Base-by-base conservation (phyloP, 64 coral and sea anemone species). In the Cladopsammia gracilis region DNA sequence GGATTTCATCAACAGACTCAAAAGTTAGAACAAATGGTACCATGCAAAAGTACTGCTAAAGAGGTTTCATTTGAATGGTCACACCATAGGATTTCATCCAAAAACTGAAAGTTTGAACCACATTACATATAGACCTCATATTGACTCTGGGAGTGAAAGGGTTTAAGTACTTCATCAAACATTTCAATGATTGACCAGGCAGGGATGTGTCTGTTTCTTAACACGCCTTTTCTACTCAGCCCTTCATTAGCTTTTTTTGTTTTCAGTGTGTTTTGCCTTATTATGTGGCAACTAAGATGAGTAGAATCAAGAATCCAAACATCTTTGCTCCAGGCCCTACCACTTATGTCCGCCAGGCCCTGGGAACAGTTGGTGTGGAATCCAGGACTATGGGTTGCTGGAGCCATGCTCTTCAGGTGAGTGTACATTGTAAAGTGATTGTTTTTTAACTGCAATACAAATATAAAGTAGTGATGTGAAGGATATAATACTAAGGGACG, bases 231-330 rank as follows among this genome's bases (percentile, higher is more conserved):
- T 70, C 23, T 7, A 20, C 71, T 69, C 8, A 5, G 34, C 62
- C 3, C 45, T 14, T 4, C 25, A 13, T 54, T 20, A 6, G 1
- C 46, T 58, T 8, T 85, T 71, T 75, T 77, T 76, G 10, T 71
- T 90, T 79, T 73, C 45, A 78, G 95, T 88, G 90, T 62, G 95
- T 97, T 19, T 58, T 93, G 48, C 95, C 95, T 48, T 74, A 78
- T 16, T 93, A 90, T 42, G 95, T 97, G 25, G 91, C 91, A 4
- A 97, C 95, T 19, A 97, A 97, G 56, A 90, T 97, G 95, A 90
- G 87, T 67, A 61, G 80, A 18, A 90, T 97, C 57, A 85, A 25
- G 24, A 93, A 86, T 26, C 71, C 91, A 15, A 90, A 75, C 50
- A 18, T 97, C 6, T 90, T 97, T 79, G 75, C 70, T 4, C 95